Evolutionary conservation across 1,140 invertebrate species (phyloP).

Genomic region (Gonatopus flavifemur): DNA sequence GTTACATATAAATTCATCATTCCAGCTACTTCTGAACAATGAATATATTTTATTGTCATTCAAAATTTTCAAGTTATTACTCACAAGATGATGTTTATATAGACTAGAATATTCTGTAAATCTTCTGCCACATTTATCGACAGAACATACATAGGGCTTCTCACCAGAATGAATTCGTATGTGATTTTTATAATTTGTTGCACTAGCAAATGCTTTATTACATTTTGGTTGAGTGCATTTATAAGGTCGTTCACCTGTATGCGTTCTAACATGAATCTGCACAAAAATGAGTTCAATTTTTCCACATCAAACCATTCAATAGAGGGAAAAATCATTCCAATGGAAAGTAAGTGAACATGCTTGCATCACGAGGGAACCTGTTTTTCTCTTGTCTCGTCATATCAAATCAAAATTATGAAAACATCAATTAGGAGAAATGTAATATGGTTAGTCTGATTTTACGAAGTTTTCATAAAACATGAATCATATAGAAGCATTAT

Average conservation of each 20-base stretch:
- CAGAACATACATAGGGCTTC: slow-evolving; percentile 63
- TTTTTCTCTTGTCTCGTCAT: no score
- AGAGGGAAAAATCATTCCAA: no score
- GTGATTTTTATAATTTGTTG: slow-evolving; percentile 73
- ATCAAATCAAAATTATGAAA: no score
- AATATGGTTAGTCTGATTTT: no score
- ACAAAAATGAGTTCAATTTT: not conserved
- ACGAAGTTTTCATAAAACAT: no score
- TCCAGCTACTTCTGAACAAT: not conserved
- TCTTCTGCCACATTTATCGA: slow-evolving; percentile 66
- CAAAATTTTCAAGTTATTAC: not conserved
- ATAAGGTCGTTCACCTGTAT: slow-evolving; percentile 70
- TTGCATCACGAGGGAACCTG: no score
- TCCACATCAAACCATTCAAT: no score
- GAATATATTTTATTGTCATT: not conserved
- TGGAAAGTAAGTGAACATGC: no score
- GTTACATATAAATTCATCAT: not conserved
- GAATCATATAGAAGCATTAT: no score
- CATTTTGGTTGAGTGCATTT: slow-evolving; percentile 64
- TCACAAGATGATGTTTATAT: slow-evolving; percentile 72
- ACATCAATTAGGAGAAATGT: no score
- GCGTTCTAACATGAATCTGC: slow-evolving; percentile 58
- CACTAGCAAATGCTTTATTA: slow-evolving; percentile 66
- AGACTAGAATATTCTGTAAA: slow-evolving; percentile 78
- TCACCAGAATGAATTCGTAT: slow-evolving; percentile 65